A percentile compares a stretch with the other conserved stretches of the same genome.
Evolutionary conservation across 37 sponge, comb jelly and placozoan species (phyloP).

Genomic region (Hormiphora californensis): DNA sequence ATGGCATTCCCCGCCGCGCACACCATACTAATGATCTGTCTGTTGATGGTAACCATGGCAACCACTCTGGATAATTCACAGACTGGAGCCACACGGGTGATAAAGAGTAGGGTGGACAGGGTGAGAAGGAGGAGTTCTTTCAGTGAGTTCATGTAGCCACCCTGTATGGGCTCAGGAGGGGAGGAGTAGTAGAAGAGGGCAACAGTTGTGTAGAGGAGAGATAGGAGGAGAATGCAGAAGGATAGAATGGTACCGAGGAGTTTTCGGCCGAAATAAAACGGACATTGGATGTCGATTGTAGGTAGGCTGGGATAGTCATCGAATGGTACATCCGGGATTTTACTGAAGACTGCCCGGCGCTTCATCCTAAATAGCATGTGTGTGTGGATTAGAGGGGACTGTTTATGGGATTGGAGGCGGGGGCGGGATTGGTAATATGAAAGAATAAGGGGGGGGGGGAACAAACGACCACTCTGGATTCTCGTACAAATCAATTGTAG

Average conservation of each 20-base stretch:
- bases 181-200: not conserved
- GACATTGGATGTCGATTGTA: too few species aligned
- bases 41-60: not conserved
- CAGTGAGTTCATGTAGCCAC: not conserved
- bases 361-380: too few species aligned
- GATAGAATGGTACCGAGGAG: not conserved
- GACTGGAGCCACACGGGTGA: not conserved
- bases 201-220: not conserved
- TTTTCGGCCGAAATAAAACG: slow-evolving; percentile 18
- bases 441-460: too few species aligned
- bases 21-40: not conserved
- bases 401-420: too few species aligned
- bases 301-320: too few species aligned
- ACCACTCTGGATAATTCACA: too few species aligned
- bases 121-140: not conserved
- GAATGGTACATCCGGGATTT: too few species aligned
- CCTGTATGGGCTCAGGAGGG: not conserved
- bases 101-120: not conserved
- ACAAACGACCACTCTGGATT: too few species aligned
- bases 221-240: not conserved
- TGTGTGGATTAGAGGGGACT: too few species aligned
- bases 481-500: too few species aligned
- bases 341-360: too few species aligned
- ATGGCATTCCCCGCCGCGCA: not conserved
- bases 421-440: too few species aligned